Base-by-base conservation (phyloP, 2,888 invertebrate species). In the Epistrophella euchroma region DNA sequence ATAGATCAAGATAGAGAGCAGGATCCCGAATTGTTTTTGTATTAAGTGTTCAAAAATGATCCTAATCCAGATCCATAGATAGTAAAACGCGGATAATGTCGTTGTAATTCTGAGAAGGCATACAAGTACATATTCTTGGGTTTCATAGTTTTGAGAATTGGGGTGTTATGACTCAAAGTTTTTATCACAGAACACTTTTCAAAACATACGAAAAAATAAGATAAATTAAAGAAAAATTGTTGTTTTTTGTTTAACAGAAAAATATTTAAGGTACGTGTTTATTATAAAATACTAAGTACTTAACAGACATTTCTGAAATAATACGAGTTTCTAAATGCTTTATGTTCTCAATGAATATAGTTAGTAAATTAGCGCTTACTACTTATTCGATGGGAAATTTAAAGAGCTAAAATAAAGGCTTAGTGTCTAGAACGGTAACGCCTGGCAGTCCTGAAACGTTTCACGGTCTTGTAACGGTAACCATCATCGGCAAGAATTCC, bases 401-500 rank as follows among this genome's bases (percentile, higher is more conserved):
- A 13, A 64, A 45, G 64, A 25, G 47, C 5, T 17, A 43, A 37
- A 17, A 25, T 2, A 7, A 28, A 28, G 1, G 7, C 4, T 66
- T 66, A 66, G 40, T 88, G 86, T 45, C 89, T 88, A 60, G 87
- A 88, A 56, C 88, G 74, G 45, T 43, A 37, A 52, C 90, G 89
- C 74, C 80, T 88, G 60, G 88, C 87, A 45, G 88, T 89, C 25
- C 71, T 60, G 52, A 19, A 77, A 22, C 77, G 77, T 50, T 68
- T 76, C 1, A 88, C 88, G 3, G 88, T 82, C 87, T 89, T 90
- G 88, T 90, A 91, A 88, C 89, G 90, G 85, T 90, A 90, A 72
- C 90, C 90, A 85, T 90, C 90, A 88, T 89, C 89, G 32, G 89
- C 89, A 32, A 90, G 87, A 43, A 78, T 90, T 75, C 89, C 90